Conservation (phyloP, 2,113 vertebrate species). For the Nyctereutes procyonoides region DNA sequence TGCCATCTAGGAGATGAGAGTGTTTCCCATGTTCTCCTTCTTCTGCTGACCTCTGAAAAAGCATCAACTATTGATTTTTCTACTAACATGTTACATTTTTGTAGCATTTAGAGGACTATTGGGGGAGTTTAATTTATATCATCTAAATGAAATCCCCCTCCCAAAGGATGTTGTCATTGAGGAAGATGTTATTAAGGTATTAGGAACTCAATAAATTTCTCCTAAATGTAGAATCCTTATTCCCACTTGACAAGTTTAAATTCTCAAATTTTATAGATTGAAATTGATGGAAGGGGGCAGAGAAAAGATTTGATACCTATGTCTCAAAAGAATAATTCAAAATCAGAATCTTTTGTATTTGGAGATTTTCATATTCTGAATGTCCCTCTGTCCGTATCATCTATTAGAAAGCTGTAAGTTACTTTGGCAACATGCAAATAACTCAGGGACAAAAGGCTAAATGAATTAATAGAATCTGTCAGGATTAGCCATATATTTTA, state of each 20-base stretch:
- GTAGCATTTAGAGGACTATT: background rate
- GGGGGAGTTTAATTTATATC: background rate
- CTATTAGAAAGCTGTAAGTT: background rate
- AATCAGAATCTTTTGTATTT: conserved; percentile 2
- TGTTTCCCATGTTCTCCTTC: background rate
- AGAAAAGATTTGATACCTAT: background rate
- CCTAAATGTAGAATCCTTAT: background rate
- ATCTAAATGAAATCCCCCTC: background rate
- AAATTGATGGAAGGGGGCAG: background rate
- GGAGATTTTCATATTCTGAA: background rate
- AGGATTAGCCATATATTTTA: background rate
- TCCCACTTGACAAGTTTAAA: background rate
- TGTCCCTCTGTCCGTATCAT: background rate
- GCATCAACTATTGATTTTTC: background rate
- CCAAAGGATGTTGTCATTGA: background rate
- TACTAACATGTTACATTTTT: background rate
- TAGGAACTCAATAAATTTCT: background rate
- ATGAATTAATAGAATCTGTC: conserved; percentile 25
- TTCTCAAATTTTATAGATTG: background rate
- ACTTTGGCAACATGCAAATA: background rate
- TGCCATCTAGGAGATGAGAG: background rate
- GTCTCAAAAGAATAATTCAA: background rate
- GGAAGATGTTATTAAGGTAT: background rate
- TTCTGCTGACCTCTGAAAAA: background rate
- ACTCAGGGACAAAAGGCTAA: background rate